Evolutionary conservation across 2,888 invertebrate genomes (phyloP).

Genomic region (Campoplex capitator): DNA sequence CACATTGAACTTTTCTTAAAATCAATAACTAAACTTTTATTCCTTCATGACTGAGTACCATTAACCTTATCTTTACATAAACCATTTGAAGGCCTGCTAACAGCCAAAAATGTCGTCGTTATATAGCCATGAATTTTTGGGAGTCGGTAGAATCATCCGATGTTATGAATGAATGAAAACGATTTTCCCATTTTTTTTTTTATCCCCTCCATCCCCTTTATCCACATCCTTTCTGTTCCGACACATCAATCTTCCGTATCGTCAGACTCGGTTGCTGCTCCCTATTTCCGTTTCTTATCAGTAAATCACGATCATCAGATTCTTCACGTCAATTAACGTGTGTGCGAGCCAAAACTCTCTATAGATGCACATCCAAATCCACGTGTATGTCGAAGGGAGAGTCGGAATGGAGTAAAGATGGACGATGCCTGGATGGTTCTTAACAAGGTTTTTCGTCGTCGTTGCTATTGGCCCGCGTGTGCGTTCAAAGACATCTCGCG

Average conservation of each 20-base stretch:
- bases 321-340: conserved; percentile 57
- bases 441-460: conserved; percentile 76
- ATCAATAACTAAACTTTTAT: not conserved
- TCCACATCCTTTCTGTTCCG: not conserved
- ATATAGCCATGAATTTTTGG: not conserved
- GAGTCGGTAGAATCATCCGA: not conserved
- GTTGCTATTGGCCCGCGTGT: conserved; percentile 59
- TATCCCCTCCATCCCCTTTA: not conserved
- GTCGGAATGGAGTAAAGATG: conserved; percentile 28
- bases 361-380: not conserved
- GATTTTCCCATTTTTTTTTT: not conserved
- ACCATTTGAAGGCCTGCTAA: not conserved
- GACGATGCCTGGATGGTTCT: conserved; percentile 49
- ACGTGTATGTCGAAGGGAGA: conserved; percentile 21
- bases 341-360: conserved; percentile 10
- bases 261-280: conserved; percentile 4
- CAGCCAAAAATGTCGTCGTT: not conserved
- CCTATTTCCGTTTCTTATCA: conserved; percentile 41
- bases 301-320: conserved; percentile 47
- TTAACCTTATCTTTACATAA: too few species aligned
- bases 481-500: conserved; percentile 42
- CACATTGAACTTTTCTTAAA: not conserved
- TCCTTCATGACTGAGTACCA: not conserved
- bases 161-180: not conserved
- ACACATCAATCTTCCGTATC: conserved; percentile 19